Conservation (phyloP, 2,797 vertebrate genomes). For the Emys orbicularis region DNA sequence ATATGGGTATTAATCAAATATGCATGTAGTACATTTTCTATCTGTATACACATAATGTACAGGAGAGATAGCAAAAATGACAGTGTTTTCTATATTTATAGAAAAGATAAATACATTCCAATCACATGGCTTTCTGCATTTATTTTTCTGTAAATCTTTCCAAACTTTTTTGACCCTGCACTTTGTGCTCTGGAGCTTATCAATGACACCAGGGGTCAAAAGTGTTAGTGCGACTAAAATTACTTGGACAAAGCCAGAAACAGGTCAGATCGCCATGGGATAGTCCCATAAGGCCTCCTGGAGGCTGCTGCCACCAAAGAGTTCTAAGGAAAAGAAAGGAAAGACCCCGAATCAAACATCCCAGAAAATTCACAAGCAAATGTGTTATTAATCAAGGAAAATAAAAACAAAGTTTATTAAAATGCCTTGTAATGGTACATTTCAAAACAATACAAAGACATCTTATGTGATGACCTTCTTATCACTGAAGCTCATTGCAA, state of each 20-base stretch:
- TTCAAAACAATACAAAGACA: constrained; percentile 85
- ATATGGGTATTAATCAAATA: neutral
- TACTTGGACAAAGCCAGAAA: constrained; percentile 88
- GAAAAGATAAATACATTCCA: constrained; percentile 73
- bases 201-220: constrained; percentile 83
- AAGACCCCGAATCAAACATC: constrained; percentile 91
- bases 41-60: neutral
- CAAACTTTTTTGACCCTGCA: constrained; percentile 74
- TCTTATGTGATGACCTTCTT: constrained; percentile 80
- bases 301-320: constrained; percentile 89
- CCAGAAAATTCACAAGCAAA: constrained; percentile 88
- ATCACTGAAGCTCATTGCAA: constrained; percentile 76
- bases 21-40: neutral
- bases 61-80: constrained; percentile 49
- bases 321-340: constrained; percentile 93
- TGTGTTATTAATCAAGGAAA: constrained; percentile 97
- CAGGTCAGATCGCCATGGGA: constrained; percentile 91
- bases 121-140: constrained; percentile 62
- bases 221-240: constrained; percentile 87
- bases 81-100: constrained; percentile 42
- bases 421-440: constrained; percentile 85
- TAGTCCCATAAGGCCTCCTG: constrained; percentile 87
- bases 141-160: constrained; percentile 76
- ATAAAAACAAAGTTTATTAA: constrained; percentile 98
- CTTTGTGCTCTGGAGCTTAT: constrained; percentile 81